These are phyloP conservation scores for Pantherophis guttatus DNA, from an alignment of 2,113 vertebrate species.

Conservation along the genomic window DNA sequence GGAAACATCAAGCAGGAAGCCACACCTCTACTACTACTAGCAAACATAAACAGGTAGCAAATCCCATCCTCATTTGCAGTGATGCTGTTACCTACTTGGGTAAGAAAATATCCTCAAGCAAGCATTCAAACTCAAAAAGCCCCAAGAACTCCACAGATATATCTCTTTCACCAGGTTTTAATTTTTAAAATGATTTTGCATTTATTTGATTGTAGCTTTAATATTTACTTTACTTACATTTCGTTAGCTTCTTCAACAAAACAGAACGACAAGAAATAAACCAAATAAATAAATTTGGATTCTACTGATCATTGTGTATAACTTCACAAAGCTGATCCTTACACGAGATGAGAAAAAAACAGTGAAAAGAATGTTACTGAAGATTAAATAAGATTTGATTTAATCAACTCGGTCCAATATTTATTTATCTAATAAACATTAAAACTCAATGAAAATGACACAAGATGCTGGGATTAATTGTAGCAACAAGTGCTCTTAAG, in stretches of 20 bases:
- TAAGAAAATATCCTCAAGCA: not conserved
- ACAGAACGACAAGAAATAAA: not conserved
- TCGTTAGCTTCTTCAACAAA: not conserved
- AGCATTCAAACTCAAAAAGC: not conserved
- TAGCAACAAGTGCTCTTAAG: not conserved
- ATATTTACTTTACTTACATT: not conserved
- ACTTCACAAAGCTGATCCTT: slow-evolving; percentile 13
- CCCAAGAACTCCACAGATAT: not conserved
- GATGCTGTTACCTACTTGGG: not conserved
- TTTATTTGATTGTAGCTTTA: not conserved
- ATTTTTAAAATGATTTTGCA: not conserved
- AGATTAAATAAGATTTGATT: slow-evolving; percentile 30
- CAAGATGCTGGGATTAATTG: not conserved
- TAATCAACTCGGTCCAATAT: slow-evolving; percentile 25
- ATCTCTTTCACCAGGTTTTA: not conserved
- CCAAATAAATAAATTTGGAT: not conserved
- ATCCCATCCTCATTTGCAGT: not conserved
- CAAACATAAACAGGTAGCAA: not conserved
- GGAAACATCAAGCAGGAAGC: not conserved
- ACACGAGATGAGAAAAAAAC: slow-evolving; percentile 9
- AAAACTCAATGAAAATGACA: not conserved
- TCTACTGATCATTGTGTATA: slow-evolving; percentile 19
- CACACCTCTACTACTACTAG: not conserved
- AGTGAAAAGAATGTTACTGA: not conserved
- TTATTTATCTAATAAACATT: slow-evolving; percentile 30